Evolutionary conservation across 2,797 vertebrate genomes (phyloP), one percentile per base, ranked within the genome.

Genomic region (Hapalemur alaotrensis): DNA sequence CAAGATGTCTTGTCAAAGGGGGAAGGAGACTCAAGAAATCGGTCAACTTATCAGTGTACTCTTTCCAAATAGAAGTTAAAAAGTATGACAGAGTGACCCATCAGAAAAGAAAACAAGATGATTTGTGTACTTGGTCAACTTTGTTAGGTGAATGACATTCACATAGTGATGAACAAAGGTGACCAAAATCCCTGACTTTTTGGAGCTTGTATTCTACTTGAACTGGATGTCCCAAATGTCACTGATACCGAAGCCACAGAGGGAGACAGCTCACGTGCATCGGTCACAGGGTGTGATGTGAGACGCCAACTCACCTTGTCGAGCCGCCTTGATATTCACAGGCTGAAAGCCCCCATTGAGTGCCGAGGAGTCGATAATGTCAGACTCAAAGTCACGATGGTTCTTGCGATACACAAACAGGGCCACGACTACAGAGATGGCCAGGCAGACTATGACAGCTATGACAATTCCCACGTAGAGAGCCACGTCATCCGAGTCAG

Each of bases 391-490:
- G 98, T 99, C 99, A 0, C 99, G 99, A 96, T 99, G 99, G 18
- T 99, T 99, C 98, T 99, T 99, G 94, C 99, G 99, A 95, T 99
- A 99, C 57, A 99, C 99, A 23, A 99, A 99, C 14, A 99, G 99
- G 0, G 99, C 99, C 98, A 99, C 99, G 0, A 98, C 99, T 96
- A 99, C 98, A 0, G 99, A 99, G 98, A 99, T 99, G 48, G 99
- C 99, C 97, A 99, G 99, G 98, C 99, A 99, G 96, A 99, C 99
- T 0, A 99, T 99, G 93, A 99, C 99, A 0, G 99, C 99, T 3
- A 99, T 99, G 96, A 99, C 99, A 0, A 99, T 98, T 83, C 99
- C 99, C 0, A 99, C 99, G 2, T 99, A 99, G 30, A 99, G 99
- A 0, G 99, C 99, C 14, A 99, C 99, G 0, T 99, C 99, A 12